A percentile compares a stretch with the other conserved stretches of the same genome.
phyloP scores from a whole-genome alignment of 2,113 vertebrate species.

The Sardina pilchardus region DNA sequence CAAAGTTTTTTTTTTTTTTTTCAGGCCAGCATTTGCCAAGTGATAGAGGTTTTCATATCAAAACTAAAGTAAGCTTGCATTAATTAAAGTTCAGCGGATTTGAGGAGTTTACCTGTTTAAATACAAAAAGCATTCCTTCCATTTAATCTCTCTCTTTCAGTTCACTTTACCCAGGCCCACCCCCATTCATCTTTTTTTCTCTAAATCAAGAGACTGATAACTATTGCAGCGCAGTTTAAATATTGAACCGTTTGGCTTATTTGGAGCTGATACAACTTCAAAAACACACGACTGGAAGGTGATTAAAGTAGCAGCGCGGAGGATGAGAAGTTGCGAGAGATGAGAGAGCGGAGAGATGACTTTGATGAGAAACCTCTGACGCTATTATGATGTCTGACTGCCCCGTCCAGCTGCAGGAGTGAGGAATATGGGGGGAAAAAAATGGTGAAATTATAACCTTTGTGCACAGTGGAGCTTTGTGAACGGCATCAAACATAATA shows the following conservation, averaged over 20 bases:
- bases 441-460: slow-evolving; percentile 4
- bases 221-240: neutral
- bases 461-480: neutral
- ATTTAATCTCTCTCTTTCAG: neutral
- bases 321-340: neutral
- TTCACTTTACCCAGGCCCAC: neutral
- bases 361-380: slow-evolving; percentile 9
- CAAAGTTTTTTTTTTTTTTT: neutral
- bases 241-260: neutral
- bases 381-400: slow-evolving; percentile 5
- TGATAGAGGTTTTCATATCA: neutral
- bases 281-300: neutral
- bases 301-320: neutral
- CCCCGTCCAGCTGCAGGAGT: neutral
- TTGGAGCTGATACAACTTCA: neutral
- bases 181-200: neutral
- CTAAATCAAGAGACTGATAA: neutral
- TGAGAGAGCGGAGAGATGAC: neutral
- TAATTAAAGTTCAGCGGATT: neutral
- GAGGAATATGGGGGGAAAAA: neutral
- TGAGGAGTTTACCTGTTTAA: no score
- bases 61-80: neutral
- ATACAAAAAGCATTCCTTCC: neutral
- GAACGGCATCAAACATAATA: slow-evolving; percentile 8
- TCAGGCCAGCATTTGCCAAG: neutral